A percentile compares a stretch with the other conserved stretches of the same genome.
Evolutionary conservation across 2,113 vertebrate species (phyloP).

Genomic region (Verasper variegatus): DNA sequence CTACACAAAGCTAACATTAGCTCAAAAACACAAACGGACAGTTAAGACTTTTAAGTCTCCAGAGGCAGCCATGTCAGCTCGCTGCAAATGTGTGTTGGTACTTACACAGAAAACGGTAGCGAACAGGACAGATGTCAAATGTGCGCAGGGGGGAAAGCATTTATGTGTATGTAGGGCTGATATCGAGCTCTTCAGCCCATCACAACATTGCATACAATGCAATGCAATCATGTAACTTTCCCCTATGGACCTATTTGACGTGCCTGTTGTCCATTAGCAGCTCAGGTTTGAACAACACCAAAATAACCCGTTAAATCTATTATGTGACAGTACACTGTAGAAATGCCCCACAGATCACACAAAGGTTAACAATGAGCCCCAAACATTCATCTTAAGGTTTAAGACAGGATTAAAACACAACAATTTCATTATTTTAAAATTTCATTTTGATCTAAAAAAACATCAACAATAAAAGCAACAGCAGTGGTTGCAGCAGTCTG

Average conservation of each 20-base stretch:
- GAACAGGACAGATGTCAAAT: conserved; percentile 17
- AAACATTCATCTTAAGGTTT: conserved; percentile 59
- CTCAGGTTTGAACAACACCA: conserved; percentile 30
- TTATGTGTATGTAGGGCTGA: no score
- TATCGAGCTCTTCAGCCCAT: not conserved
- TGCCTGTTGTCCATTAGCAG: conserved; percentile 28
- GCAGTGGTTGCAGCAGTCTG: conserved; percentile 43
- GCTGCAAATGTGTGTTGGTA: conserved; percentile 21
- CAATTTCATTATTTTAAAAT: conserved; percentile 58
- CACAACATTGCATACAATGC: not conserved
- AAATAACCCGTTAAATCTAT: conserved; percentile 28
- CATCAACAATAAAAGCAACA: conserved; percentile 66
- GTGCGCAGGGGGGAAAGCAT: not conserved
- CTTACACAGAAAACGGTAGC: conserved; percentile 13
- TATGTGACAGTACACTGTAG: conserved; percentile 25
- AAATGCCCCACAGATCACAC: conserved; percentile 35
- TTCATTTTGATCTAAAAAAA: conserved; percentile 43
- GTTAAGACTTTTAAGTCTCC: conserved; percentile 12
- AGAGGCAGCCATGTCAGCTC: conserved; percentile 22
- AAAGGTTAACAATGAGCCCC: conserved; percentile 29
- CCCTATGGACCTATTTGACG: conserved; percentile 17
- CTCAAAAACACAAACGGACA: conserved; percentile 11
- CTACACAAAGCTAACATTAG: conserved; percentile 48
- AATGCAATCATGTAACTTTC: not conserved
- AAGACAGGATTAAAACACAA: conserved; percentile 61